These are phyloP conservation scores for Tragelaphus eurycerus DNA, from an alignment of 2,797 vertebrate genomes.

Conservation along the genomic window DNA sequence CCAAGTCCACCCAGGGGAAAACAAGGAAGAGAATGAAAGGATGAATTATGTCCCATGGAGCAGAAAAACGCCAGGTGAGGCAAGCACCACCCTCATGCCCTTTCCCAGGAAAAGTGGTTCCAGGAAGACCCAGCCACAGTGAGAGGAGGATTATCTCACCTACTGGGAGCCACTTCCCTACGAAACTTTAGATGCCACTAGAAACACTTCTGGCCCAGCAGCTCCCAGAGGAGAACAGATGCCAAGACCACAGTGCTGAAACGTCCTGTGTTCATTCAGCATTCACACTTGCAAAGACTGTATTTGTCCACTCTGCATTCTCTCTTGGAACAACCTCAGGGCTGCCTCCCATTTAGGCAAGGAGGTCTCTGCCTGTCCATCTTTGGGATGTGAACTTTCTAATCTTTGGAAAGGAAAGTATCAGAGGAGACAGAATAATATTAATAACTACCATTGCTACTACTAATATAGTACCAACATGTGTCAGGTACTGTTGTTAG, in stretches of 20 bases:
- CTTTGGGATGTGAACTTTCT: neutral
- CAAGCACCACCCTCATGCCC: neutral
- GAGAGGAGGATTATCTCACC: neutral
- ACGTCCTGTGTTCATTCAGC: neutral
- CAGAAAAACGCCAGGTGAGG: neutral
- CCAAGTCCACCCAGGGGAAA: conserved; percentile 52
- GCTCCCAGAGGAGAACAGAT: neutral
- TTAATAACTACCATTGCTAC: neutral
- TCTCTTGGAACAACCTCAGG: neutral
- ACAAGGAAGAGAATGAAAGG: conserved; percentile 68
- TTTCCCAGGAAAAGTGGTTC: neutral
- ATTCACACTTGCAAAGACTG: neutral
- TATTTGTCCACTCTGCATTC: neutral
- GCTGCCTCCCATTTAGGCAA: neutral
- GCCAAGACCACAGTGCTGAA: neutral
- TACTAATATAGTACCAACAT: neutral
- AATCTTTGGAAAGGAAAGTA: neutral
- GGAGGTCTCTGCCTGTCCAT: neutral
- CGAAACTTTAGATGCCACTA: neutral
- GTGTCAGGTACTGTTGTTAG: neutral
- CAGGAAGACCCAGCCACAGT: neutral
- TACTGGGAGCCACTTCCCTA: neutral
- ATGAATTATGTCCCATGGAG: conserved; percentile 22
- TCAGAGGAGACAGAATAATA: neutral
- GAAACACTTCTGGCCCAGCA: neutral